Evolutionary conservation across 2,888 invertebrate species (phyloP), one percentile per base, ranked within the genome.

Genomic region (Venusia cambrica): DNA sequence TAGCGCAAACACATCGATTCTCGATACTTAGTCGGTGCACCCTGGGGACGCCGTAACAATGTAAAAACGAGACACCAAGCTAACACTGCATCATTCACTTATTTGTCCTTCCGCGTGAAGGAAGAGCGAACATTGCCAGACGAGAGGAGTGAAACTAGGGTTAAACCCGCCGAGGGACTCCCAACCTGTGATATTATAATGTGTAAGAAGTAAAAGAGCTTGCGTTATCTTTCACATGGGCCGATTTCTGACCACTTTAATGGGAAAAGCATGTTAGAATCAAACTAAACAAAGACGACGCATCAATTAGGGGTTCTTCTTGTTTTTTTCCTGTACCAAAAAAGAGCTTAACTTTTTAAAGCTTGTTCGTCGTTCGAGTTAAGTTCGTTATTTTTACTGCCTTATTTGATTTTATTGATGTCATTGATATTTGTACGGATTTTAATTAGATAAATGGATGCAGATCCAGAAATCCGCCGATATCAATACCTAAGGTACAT

Each of bases 201-300:
- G 69, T 80, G 81, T 83, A 78, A 81, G 72, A 79, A 79, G 85
- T 83, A 81, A 83, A 80, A 81, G 83, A 80, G 73, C 73, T 81
- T 64, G 72, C 74, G 76, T 84, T 85, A 87, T 85, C 85, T 84
- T 62, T 59, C 59, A 76, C 71, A 74, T 74, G 69, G 63, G 63
- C 69, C 76, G 79, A 83, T 79, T 83, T 77, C 83, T 83, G 83
- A 79, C 83, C 84, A 83, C 77, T 85, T 85, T 88, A 88, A 88
- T 88, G 87, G 87, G 84, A 84, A 87, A 88, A 88, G 73, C 87
- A 85, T 88, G 87, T 88, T 84, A 83, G 87, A 88, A 87, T 87
- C 87, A 85, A 87, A 83, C 87, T 87, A 85, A 88, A 85, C 87
- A 87, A 87, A 87, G 87, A 81, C 84, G 83, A 87, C 84, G 87